phyloP scores from a whole-genome alignment of 2,113 vertebrate genomes.

The Corythornis cristatus region DNA sequence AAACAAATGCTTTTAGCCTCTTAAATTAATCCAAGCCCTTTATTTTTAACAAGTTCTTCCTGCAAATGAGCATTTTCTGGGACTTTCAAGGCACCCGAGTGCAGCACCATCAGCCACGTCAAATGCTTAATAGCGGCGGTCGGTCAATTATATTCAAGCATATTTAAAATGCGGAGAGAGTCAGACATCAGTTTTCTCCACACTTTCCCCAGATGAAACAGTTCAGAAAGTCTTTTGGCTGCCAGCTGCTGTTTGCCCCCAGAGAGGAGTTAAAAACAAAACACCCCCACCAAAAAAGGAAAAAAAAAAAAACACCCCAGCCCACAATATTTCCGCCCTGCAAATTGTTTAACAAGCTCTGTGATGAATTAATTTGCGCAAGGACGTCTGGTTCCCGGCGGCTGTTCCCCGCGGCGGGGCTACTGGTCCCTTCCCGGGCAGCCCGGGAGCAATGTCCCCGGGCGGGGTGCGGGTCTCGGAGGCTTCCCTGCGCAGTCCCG shows the following conservation, averaged over 20 bases:
- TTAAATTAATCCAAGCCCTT: neutral
- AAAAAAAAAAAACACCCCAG: neutral
- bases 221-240: conserved; percentile 46
- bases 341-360: conserved; percentile 3
- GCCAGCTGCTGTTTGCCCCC: conserved; percentile 25
- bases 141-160: neutral
- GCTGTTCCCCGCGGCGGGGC: neutral
- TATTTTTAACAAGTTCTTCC: conserved; percentile 41
- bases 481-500: neutral
- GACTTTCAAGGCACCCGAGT: neutral
- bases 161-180: conserved; percentile 7
- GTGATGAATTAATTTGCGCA: conserved; percentile 19
- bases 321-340: neutral
- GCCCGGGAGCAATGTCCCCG: neutral
- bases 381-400: neutral
- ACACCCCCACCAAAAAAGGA: neutral
- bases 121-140: neutral
- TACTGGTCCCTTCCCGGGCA: neutral
- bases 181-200: neutral
- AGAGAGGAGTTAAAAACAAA: neutral
- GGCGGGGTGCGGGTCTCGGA: neutral
- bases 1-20: neutral
- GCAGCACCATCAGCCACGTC: neutral
- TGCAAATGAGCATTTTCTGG: conserved; percentile 24
- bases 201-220: conserved; percentile 12